A percentile compares a stretch with the other conserved stretches of the same genome.
Conservation (phyloP, 2,797 vertebrate species). For the Tachyglossus aculeatus region DNA sequence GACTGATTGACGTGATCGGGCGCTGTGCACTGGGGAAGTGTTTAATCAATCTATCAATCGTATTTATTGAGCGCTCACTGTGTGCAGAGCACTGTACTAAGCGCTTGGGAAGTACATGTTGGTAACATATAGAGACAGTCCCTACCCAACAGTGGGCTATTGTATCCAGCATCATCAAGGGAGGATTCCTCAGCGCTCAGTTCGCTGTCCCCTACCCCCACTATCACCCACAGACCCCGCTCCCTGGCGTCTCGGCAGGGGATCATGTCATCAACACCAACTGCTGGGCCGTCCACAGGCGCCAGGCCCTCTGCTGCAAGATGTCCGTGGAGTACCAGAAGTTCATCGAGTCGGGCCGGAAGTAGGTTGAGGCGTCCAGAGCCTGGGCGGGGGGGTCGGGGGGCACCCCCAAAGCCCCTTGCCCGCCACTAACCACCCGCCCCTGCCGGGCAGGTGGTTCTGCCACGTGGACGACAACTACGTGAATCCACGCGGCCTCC, state of each 20-base stretch:
- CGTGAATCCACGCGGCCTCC: constrained; percentile 83
- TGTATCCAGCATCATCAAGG: too few species aligned
- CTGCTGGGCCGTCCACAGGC: constrained; percentile 91
- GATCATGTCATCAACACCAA: constrained; percentile 94
- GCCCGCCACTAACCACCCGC: not conserved
- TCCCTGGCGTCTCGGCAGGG: constrained; percentile 75
- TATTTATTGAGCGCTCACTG: too few species aligned
- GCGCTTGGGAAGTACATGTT: too few species aligned
- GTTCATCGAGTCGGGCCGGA: constrained; percentile 93
- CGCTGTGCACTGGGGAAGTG: too few species aligned
- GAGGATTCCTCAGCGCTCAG: too few species aligned
- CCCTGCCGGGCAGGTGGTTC: constrained; percentile 87
- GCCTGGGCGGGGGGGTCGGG: not conserved
- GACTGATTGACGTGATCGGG: too few species aligned
- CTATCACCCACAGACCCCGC: too few species aligned
- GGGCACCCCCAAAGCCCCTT: not conserved
- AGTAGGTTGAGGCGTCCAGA: constrained; percentile 85
- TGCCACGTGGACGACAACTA: constrained; percentile 98
- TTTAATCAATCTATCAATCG: too few species aligned
- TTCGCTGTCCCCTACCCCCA: too few species aligned
- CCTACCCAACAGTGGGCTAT: too few species aligned
- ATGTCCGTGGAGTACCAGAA: constrained; percentile 98
- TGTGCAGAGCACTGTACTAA: too few species aligned
- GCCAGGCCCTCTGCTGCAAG: constrained; percentile 97
- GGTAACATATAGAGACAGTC: too few species aligned